Evolutionary conservation across 2,113 vertebrate species (phyloP).

Genomic region (Ursus arctos): DNA sequence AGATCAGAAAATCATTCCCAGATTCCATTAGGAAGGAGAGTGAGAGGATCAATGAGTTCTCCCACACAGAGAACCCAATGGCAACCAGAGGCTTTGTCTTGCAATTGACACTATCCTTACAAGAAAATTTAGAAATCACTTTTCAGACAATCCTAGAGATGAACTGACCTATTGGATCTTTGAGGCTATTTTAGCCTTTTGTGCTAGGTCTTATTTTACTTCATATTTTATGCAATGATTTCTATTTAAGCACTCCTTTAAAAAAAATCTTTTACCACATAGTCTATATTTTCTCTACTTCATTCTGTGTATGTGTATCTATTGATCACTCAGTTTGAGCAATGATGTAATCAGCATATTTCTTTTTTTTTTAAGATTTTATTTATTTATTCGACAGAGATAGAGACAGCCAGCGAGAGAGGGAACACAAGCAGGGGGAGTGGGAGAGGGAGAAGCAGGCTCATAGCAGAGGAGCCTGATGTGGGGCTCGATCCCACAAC

Average conservation of each 20-base stretch:
- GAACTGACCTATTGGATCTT: background rate
- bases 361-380: background rate
- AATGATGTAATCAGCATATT: background rate
- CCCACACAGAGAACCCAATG: background rate
- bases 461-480: too few species aligned
- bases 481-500: too few species aligned
- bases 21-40: background rate
- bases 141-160: background rate
- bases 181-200: background rate
- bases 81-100: background rate
- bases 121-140: background rate
- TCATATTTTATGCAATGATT: constrained; percentile 5
- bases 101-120: background rate
- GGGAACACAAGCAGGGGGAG: too few species aligned
- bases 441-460: too few species aligned
- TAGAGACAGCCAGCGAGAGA: too few species aligned
- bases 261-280: background rate
- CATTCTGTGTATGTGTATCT: background rate
- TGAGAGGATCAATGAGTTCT: background rate
- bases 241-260: background rate
- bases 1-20: background rate
- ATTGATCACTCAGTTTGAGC: background rate
- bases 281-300: background rate
- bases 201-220: background rate
- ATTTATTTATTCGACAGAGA: too few species aligned